These are phyloP conservation scores for Brotogeris chrysoptera DNA, from an alignment of 2,797 vertebrate genomes.

Conservation along the genomic window DNA sequence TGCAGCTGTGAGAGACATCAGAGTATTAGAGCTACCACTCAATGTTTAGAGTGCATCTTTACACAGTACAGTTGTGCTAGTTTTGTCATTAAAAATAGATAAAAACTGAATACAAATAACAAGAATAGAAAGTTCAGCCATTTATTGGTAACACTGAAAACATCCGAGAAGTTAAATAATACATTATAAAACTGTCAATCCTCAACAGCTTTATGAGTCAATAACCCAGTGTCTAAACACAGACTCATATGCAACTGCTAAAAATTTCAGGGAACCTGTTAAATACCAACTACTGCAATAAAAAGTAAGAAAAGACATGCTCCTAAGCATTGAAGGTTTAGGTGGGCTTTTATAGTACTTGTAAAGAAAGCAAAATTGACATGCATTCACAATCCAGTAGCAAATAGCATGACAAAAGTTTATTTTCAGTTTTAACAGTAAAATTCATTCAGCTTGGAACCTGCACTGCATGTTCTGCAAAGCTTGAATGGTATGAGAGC, in stretches of 20 bases:
- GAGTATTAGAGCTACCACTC: background rate
- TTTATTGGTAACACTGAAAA: background rate
- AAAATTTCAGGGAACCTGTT: background rate
- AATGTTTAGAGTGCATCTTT: background rate
- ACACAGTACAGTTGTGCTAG: background rate
- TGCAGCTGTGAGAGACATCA: background rate
- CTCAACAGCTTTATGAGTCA: background rate
- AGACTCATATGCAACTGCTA: background rate
- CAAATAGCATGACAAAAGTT: background rate
- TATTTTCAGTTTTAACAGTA: background rate
- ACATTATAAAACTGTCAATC: background rate
- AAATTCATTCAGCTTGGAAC: background rate
- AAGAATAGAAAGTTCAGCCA: background rate
- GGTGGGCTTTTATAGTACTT: background rate
- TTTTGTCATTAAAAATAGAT: background rate
- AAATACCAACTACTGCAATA: background rate
- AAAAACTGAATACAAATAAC: background rate
- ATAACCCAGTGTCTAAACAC: background rate
- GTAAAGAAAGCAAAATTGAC: background rate
- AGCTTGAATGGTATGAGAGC: fast-evolving
- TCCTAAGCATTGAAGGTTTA: background rate
- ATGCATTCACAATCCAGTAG: background rate
- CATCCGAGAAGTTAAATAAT: background rate
- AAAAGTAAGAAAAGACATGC: background rate
- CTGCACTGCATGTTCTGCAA: background rate